Conservation (phyloP, 1,140 invertebrate species). For the Lanistes nyassanus region DNA sequence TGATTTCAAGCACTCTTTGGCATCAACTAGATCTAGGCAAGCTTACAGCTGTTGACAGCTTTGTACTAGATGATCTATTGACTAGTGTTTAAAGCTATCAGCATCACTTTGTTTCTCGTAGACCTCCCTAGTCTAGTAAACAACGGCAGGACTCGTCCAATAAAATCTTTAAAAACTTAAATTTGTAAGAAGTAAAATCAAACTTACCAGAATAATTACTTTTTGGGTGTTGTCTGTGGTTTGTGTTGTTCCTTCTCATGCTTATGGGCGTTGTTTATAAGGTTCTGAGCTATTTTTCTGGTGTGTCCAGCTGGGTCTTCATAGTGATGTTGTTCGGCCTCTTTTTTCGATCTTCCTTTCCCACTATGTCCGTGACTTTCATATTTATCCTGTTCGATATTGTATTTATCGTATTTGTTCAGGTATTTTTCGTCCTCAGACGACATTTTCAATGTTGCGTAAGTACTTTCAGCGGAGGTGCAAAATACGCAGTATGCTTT, state of each 20-base stretch:
- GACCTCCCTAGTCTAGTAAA: no score
- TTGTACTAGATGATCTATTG: no score
- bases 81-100: no score
- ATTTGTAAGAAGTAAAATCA: neutral
- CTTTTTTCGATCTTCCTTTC: conserved; percentile 58
- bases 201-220: conserved; percentile 2
- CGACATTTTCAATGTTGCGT: conserved; percentile 7
- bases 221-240: conserved; percentile 16
- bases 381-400: conserved; percentile 58
- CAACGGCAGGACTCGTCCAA: no score
- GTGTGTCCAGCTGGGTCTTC: conserved; percentile 58
- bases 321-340: conserved; percentile 53
- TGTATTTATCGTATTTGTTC: conserved; percentile 56
- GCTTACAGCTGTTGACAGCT: no score
- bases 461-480: no score
- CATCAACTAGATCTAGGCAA: no score
- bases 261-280: conserved; percentile 60
- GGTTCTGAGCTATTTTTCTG: conserved; percentile 57
- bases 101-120: no score
- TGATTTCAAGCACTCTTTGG: no score
- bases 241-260: conserved; percentile 20
- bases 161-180: neutral
- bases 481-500: no score
- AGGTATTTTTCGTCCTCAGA: conserved; percentile 45
- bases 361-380: conserved; percentile 59